Evolutionary conservation across 2,888 invertebrate species (phyloP), one percentile per base, ranked within the genome.

Genomic region (Hyalella azteca): DNA sequence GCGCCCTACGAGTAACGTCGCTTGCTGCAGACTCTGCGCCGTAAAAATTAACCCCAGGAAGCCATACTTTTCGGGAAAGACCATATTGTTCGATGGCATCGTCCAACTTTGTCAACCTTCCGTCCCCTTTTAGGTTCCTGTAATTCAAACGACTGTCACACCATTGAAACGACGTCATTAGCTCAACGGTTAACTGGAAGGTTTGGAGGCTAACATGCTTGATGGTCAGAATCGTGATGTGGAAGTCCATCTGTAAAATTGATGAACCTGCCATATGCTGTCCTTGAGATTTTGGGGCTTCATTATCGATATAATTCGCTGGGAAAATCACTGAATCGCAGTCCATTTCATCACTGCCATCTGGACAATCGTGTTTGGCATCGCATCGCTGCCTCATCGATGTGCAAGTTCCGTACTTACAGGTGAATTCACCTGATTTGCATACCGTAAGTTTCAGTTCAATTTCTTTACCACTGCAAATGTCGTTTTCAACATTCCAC

Each of bases 311-410:
- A 2, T 39, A 78, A n/a, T 36, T 60, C 29, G 78, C 29, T 1
- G 78, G 78, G 26, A 60, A 41, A 26, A 66, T 78, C 1, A 78
- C 13, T 1, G 66, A 66, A 22, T 41, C 39, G 60, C 78, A 78
- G 26, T 78, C 78, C 7, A 60, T 48, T 78, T 78, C 78, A 26
- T 78, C 78, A 9, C 41, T 50, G n/a, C 60, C 78, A 26, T 78
- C 78, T 2, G 32, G 26, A 36, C 78, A 78, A n/a, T 78, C 45
- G 13, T 29, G 29, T 45, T 66, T n/a, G 39, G 40, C 26, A 40
- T 78, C 60, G 39, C 78, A 78, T 9, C 78, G 40, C 11, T 41
- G 40, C 3, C 13, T 29, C 41, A 78, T 13, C 15, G 41, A n/a
- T 19, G 66, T 78, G 45, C 78, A 78, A 15, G 40, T 15, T 7